Base-by-base conservation (phyloP, 2,888 invertebrate genomes). In the Meta bourneti region DNA sequence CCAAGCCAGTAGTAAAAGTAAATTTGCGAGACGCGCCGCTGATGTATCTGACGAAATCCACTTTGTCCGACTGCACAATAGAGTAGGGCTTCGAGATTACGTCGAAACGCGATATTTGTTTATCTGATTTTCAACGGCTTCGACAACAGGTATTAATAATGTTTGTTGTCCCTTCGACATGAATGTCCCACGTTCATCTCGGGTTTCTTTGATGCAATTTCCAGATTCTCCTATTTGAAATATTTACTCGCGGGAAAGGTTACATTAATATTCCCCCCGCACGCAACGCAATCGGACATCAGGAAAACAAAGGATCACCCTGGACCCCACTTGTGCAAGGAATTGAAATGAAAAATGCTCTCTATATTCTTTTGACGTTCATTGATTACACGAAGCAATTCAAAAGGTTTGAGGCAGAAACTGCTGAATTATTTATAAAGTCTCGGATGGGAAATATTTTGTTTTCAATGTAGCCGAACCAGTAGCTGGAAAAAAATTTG, bases 371-470 rank as follows among this genome's bases (percentile, higher is more conserved):
- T 79, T 79, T 19, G 54, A 79, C 20, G 54, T 54, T 54, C 19
- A 54, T 20, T 54, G 79, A 79, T 79, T 54, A 79, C 54, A 13
- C 34, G 52, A 11, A 7, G 4, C 52, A 19, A 52, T 7, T 19
- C n/a, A 78, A 54, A 54, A 11, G 79, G 11, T 61, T 61, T 61
- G 61, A 61, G 61, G 61, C 16, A 61, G 54, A 0, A 54, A 61
- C 8, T 19, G 52, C 20, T 78, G 78, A 52, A 78, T 78, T 78
- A 78, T 78, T 79, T 54, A 78, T 19, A 19, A 54, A 77, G n/a
- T 8, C 61, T 61, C 61, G 9, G 61, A 61, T 61, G 61, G 61
- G 61, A 34, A 34, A 61, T 61, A 61, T 61, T 61, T 61, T 61
- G 34, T 34, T 34, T 34, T 34, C 34, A 34, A 4, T 34, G 34